Conservation (phyloP, 2,888 invertebrate genomes). For the Anodontia alba region DNA sequence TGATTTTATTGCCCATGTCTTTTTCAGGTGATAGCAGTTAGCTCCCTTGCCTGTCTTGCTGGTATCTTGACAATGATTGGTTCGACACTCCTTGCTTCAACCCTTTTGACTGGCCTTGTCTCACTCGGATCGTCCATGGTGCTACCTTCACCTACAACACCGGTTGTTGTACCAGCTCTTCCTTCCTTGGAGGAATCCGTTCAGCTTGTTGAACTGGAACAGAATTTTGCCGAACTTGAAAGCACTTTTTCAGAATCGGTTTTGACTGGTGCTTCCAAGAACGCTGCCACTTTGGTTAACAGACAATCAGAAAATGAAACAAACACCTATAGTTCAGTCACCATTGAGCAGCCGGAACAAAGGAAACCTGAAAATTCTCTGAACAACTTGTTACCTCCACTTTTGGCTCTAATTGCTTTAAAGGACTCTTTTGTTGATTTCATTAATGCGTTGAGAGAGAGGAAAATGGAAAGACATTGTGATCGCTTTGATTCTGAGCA, state of each 20-base stretch:
- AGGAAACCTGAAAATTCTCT: constrained; percentile 15
- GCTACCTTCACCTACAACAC: background rate
- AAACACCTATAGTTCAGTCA: background rate
- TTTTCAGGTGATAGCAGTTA: constrained; percentile 87
- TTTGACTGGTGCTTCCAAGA: background rate
- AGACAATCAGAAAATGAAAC: background rate
- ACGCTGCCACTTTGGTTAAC: background rate
- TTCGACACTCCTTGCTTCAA: constrained; percentile 85
- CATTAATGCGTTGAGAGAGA: constrained; percentile 53
- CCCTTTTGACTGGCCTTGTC: constrained; percentile 62
- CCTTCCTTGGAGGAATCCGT: background rate
- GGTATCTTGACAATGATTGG: constrained; percentile 88
- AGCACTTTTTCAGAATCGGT: background rate
- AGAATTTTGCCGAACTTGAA: background rate
- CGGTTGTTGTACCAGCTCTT: background rate
- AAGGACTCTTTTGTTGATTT: constrained; percentile 65
- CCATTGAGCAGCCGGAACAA: background rate
- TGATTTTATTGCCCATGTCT: too few species aligned
- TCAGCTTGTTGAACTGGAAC: background rate
- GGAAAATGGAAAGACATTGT: background rate
- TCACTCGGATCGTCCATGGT: constrained; percentile 44
- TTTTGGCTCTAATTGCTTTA: constrained; percentile 67
- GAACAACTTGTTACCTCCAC: constrained; percentile 58
- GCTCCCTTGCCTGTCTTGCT: constrained; percentile 88
- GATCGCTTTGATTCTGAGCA: constrained; percentile 11